Conservation (phyloP, 1,140 invertebrate species). For the Cryptotermes secundus region DNA sequence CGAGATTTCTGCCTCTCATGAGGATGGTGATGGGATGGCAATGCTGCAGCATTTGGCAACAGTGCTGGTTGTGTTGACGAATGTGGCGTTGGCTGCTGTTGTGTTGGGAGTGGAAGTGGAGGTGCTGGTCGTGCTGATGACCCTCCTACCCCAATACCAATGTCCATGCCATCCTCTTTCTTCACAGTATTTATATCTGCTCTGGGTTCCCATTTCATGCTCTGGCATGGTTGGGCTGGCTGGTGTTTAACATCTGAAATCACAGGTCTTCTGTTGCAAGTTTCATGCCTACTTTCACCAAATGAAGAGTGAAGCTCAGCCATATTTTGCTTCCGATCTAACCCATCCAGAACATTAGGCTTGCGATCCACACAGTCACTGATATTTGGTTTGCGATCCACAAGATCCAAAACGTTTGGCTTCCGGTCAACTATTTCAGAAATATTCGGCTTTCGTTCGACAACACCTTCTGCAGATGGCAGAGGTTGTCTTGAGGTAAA, state of each 20-base stretch:
- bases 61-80: neutral
- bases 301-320: neutral
- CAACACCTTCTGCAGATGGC: neutral
- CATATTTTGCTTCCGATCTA: neutral
- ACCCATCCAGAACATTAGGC: neutral
- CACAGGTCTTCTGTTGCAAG: neutral
- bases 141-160: neutral
- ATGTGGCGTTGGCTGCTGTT: neutral
- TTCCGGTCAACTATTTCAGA: neutral
- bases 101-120: neutral
- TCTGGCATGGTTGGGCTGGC: neutral
- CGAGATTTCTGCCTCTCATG: neutral
- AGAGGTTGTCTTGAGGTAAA: slow-evolving; percentile 7
- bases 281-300: neutral
- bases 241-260: neutral
- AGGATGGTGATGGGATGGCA: neutral
- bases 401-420: slow-evolving; percentile 12
- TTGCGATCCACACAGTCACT: neutral
- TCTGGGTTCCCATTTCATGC: neutral
- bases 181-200: neutral
- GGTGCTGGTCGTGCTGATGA: slow-evolving; percentile 36
- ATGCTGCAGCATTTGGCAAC: neutral
- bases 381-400: slow-evolving; percentile 25
- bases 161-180: neutral
- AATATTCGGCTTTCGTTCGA: neutral